These are phyloP conservation scores for Gallinago undulata DNA, from an alignment of 2,113 vertebrate species.

Conservation along the genomic window DNA sequence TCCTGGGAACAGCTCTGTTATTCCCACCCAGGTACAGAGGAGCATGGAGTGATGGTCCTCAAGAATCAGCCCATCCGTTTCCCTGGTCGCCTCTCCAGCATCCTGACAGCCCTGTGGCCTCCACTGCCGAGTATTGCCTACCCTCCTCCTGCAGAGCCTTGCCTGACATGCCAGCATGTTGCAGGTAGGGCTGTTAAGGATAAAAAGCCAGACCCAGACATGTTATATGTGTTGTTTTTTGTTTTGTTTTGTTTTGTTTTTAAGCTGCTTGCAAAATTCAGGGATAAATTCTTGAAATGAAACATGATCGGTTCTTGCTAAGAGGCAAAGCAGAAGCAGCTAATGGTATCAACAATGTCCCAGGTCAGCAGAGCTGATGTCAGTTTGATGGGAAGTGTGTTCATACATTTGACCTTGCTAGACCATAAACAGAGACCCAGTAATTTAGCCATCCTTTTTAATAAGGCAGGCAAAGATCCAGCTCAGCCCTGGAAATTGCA, in stretches of 20 bases:
- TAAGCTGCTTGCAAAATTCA: not conserved
- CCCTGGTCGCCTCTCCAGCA: not conserved
- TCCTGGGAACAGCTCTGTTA: not conserved
- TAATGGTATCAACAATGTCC: not conserved
- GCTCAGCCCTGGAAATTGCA: not conserved
- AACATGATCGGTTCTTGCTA: not conserved
- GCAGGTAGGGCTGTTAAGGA: not conserved
- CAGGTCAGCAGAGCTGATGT: not conserved
- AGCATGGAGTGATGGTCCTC: rapidly evolving
- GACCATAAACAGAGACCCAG: rapidly evolving
- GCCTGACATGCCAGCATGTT: not conserved
- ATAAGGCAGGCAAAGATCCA: not conserved
- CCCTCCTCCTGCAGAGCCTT: not conserved
- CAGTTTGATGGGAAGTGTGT: not conserved
- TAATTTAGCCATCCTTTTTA: not conserved
- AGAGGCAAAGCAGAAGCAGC: not conserved
- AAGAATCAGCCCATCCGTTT: not conserved
- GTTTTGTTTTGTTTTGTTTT: not conserved
- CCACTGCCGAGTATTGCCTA: not conserved
- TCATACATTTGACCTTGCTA: not conserved
- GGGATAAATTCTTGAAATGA: not conserved
- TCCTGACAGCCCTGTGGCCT: not conserved
- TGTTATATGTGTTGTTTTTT: not conserved
- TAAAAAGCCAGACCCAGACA: not conserved
- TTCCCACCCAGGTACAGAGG: not conserved